phyloP scores from a whole-genome alignment of 2,113 vertebrate species.

The Osmerus mordax region DNA sequence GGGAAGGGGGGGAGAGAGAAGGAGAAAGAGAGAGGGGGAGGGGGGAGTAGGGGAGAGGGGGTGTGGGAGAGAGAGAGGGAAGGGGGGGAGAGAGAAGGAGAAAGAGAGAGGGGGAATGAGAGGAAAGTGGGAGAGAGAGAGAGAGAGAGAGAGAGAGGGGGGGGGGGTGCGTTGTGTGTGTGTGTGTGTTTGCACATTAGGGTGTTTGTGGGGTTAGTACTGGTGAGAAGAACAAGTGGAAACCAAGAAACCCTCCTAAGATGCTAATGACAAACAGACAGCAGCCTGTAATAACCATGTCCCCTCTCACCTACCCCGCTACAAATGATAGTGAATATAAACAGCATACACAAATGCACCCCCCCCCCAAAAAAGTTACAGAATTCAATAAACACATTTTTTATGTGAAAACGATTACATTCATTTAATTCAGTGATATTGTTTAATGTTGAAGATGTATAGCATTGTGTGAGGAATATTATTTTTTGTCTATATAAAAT shows the following conservation, averaged over 20 bases:
- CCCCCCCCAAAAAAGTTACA: no score
- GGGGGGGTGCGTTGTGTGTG: constrained; percentile 13
- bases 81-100: no score
- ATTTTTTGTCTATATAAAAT: no score
- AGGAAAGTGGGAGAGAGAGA: not conserved
- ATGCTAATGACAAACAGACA: constrained; percentile 24
- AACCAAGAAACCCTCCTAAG: constrained; percentile 33
- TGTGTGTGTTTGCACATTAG: constrained; percentile 34
- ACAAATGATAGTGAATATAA: not conserved
- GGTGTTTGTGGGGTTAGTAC: constrained; percentile 42
- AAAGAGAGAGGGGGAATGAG: no score
- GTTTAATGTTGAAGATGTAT: no score
- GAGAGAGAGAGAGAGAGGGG: not conserved
- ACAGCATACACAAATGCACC: not conserved
- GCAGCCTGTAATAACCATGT: constrained; percentile 26
- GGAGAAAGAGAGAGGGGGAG: not conserved
- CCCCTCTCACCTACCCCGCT: not conserved
- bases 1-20: not conserved
- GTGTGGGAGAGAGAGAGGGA: no score
- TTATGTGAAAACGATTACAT: no score
- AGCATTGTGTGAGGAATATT: no score
- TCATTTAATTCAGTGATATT: no score
- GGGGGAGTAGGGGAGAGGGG: no score
- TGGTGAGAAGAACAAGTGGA: constrained; percentile 39
- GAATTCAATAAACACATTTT: no score